phyloP scores from a whole-genome alignment of 1,140 invertebrate genomes.

The Rhynchophorus ferrugineus region DNA sequence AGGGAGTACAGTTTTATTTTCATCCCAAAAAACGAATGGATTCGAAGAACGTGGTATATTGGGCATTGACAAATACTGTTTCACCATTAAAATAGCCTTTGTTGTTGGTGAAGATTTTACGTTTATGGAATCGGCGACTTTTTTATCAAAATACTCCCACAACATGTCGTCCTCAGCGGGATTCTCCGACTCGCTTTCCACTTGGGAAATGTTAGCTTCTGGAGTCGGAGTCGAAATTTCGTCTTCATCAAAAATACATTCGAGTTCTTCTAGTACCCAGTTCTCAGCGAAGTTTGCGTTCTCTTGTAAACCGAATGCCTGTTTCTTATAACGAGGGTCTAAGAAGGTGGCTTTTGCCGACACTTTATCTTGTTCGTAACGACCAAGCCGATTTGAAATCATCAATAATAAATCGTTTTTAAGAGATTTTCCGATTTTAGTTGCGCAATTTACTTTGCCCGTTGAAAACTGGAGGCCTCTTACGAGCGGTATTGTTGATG shows the following conservation, averaged over 20 bases:
- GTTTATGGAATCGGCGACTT: neutral
- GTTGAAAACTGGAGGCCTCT: conserved; percentile 26
- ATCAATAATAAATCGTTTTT: conserved; percentile 3
- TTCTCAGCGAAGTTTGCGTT: conserved; percentile 31
- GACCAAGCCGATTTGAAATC: conserved; percentile 18
- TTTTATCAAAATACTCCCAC: conserved; percentile 18
- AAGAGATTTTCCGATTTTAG: conserved; percentile 4
- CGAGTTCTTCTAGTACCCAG: conserved; percentile 29
- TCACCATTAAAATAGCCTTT: conserved; percentile 1
- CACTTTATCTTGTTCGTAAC: conserved; percentile 27
- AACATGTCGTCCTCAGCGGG: neutral
- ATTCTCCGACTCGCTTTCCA: neutral
- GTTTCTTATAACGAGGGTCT: conserved; percentile 34
- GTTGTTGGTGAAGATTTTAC: conserved; percentile 2
- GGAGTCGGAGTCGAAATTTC: neutral
- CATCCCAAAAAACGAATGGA: conserved; percentile 27
- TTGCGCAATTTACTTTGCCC: conserved; percentile 7
- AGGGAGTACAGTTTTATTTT: conserved; percentile 20
- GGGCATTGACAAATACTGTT: conserved; percentile 21
- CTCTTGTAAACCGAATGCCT: conserved; percentile 27
- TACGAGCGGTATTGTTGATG: conserved; percentile 29
- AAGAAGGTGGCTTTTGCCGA: conserved; percentile 31
- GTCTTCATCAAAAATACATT: conserved; percentile 1
- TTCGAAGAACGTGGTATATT: conserved; percentile 17
- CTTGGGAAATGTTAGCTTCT: neutral